Conservation (phyloP, 2,888 invertebrate genomes). For the Caenorhabditis sulstoni region DNA sequence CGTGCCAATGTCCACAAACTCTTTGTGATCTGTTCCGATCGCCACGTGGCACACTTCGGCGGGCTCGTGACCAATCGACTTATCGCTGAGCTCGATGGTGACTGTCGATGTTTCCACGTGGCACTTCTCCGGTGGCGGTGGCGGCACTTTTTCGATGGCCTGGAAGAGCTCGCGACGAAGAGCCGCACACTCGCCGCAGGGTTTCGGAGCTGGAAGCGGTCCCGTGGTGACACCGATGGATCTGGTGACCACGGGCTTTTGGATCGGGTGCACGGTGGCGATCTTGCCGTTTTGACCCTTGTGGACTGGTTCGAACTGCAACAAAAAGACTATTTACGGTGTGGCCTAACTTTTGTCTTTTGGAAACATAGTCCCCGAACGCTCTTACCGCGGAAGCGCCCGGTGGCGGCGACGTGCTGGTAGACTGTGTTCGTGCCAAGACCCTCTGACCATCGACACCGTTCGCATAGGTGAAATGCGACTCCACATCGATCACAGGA, state of each 20-base stretch:
- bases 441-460: conserved; percentile 61
- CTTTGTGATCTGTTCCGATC: conserved; percentile 49
- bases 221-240: conserved; percentile 66
- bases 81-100: conserved; percentile 15
- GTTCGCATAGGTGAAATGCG: conserved; percentile 67
- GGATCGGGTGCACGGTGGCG: background rate
- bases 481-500: conserved; percentile 55
- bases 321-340: background rate
- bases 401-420: conserved; percentile 57
- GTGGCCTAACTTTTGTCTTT: background rate
- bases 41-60: conserved; percentile 30
- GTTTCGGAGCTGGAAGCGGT: conserved; percentile 70
- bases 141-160: conserved; percentile 49
- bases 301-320: conserved; percentile 35
- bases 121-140: conserved; percentile 39
- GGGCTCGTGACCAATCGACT: conserved; percentile 31
- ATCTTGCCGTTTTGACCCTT: background rate
- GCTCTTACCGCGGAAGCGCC: conserved; percentile 3
- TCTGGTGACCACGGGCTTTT: conserved; percentile 43
- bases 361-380: background rate
- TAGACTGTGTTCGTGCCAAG: conserved; percentile 60
- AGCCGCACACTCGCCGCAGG: conserved; percentile 68
- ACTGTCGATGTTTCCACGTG: conserved; percentile 38
- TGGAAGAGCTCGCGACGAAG: conserved; percentile 54
- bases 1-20: conserved; percentile 31